These are phyloP conservation scores for Uloborus plumipes DNA, from an alignment of 2,888 invertebrate genomes.

Conservation along the genomic window DNA sequence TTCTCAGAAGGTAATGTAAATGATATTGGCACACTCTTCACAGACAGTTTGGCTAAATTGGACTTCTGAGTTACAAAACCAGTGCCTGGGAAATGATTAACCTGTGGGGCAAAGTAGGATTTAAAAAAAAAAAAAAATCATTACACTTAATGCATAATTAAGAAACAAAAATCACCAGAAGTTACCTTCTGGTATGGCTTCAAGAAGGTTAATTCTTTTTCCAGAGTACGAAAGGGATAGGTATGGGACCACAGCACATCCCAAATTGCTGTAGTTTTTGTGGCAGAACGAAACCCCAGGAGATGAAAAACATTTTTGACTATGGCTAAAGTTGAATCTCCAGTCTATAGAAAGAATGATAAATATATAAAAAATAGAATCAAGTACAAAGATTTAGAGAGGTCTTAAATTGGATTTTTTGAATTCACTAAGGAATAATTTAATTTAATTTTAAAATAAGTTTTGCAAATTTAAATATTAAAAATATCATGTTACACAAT, in stretches of 20 bases:
- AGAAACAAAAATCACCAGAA: not conserved
- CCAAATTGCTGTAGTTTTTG: slow-evolving; percentile 77
- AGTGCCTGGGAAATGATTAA: slow-evolving; percentile 95
- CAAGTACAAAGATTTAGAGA: too few relatives aligned
- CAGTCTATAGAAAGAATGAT: slow-evolving; percentile 12
- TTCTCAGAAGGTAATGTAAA: slow-evolving; percentile 87
- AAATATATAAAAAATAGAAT: too few relatives aligned
- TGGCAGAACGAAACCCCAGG: slow-evolving; percentile 79
- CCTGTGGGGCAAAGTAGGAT: slow-evolving; percentile 18
- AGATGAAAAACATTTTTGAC: slow-evolving; percentile 83
- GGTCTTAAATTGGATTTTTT: not conserved
- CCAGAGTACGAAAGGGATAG: slow-evolving; percentile 82
- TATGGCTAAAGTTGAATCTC: slow-evolving; percentile 75
- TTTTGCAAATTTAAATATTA: too few relatives aligned
- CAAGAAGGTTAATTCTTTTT: slow-evolving; percentile 75
- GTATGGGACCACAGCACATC: slow-evolving; percentile 94
- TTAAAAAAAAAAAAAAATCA: not conserved
- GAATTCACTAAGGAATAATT: too few relatives aligned
- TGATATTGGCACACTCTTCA: slow-evolving; percentile 86
- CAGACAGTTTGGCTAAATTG: slow-evolving; percentile 84
- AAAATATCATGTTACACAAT: too few relatives aligned
- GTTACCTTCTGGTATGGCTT: slow-evolving; percentile 79
- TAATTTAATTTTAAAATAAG: too few relatives aligned
- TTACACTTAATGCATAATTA: not conserved
- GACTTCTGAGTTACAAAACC: slow-evolving; percentile 94